Evolutionary conservation across 2,888 invertebrate species (phyloP).

Genomic region (Mythimna lalbum): DNA sequence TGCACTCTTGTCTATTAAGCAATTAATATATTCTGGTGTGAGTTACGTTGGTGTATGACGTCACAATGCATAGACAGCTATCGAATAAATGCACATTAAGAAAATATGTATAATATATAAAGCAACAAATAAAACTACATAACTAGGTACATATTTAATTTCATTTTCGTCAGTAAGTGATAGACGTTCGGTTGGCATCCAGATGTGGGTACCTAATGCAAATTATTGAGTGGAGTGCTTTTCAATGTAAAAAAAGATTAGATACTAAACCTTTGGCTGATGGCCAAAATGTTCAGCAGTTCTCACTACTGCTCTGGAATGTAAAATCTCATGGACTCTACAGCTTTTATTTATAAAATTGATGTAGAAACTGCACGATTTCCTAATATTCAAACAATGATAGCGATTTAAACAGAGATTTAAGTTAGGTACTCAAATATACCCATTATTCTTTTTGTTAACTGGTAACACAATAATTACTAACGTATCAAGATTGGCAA

Average conservation of each 20-base stretch:
- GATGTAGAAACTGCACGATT: conserved; percentile 6
- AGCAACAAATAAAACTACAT: too few species aligned
- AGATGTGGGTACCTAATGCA: conserved; percentile 14
- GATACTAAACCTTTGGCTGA: conserved; percentile 19
- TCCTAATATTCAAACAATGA: conserved; percentile 24
- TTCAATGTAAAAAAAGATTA: conserved; percentile 21
- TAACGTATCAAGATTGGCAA: conserved; percentile 65
- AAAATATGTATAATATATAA: too few species aligned
- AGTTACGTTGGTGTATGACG: conserved; percentile 25
- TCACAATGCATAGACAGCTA: conserved; percentile 8
- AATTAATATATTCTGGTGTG: conserved; percentile 40
- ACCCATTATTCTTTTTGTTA: conserved; percentile 40
- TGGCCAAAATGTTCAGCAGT: conserved; percentile 35
- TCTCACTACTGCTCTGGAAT: conserved; percentile 19
- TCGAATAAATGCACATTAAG: neutral
- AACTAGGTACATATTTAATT: neutral
- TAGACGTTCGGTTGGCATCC: neutral
- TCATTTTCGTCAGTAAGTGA: conserved; percentile 14
- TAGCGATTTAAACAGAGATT: conserved; percentile 7
- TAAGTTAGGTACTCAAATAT: conserved; percentile 17
- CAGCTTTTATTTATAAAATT: conserved; percentile 17
- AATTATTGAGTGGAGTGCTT: conserved; percentile 31
- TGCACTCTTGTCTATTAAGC: conserved; percentile 13
- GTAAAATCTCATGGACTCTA: conserved; percentile 6
- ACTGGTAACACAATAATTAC: conserved; percentile 55